Evolutionary conservation across 2,113 vertebrate genomes (phyloP), one percentile per base, ranked within the genome.

Genomic region (Echinops telfairi): DNA sequence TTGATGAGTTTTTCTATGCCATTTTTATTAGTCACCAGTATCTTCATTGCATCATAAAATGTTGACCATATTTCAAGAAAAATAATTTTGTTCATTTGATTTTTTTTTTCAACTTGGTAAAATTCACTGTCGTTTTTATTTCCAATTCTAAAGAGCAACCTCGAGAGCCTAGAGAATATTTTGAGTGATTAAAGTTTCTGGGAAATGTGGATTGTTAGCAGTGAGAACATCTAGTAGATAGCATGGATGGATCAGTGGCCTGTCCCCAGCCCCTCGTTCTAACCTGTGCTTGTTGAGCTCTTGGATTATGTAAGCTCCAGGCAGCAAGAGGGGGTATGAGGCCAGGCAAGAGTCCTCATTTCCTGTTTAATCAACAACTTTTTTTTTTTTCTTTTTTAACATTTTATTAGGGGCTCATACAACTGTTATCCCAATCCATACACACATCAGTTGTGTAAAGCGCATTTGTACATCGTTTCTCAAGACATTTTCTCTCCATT

Each of bases 131-230:
- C 88, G 53, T 77, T 75, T 87, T 90, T 93, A 60, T 57, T 82
- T 85, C 20, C 11, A 66, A 40, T 6, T 89, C 31, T 88, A 66
- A 58, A 53, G 8, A 79, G 22, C 36, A 91, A 33, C 25, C 38
- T 83, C 62, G 36, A 89, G 77, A 86, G 29, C 85, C 80, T 43
- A 76, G 68, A 38, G 31, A 85, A 62, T n/a, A 62, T 88, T 82
- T 66, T 62, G 64, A 91, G 40, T 94, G 29, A 85, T 83, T 77
- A 58, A 90, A 60, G 73, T 85, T 20, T 90, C 88, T 88, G 64
- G 16, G 38, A 83, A 94, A 66, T 88, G 27, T 36, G 11, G 31
- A 53, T 70, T 57, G 22, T 68, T 31, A 64, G n/a, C 64, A 79
- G 25, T 95, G 81, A 95, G 93, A 89, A 77, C 53, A 36, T 23